Conservation (phyloP, 2,797 vertebrate species). For the Gephyroberyx darwinii region DNA sequence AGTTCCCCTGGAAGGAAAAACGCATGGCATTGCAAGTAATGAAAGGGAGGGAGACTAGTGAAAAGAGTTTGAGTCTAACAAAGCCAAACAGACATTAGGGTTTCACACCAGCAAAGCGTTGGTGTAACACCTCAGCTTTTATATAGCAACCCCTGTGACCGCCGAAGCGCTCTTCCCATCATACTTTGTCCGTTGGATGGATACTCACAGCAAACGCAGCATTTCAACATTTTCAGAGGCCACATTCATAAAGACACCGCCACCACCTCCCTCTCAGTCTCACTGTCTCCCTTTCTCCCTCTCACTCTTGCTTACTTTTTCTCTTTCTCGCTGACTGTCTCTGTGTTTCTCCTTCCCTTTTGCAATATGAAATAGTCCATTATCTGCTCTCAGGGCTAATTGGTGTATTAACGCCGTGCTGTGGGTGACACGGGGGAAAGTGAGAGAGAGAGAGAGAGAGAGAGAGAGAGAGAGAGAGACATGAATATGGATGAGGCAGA, state of each 20-base stretch:
- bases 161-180: constrained; percentile 60
- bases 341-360: constrained; percentile 71
- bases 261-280: constrained; percentile 28
- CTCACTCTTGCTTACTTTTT: constrained; percentile 61
- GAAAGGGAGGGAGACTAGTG: constrained; percentile 59
- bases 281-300: constrained; percentile 47
- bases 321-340: constrained; percentile 55
- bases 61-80: constrained; percentile 66
- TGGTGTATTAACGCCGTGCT: constrained; percentile 86
- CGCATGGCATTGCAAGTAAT: constrained; percentile 46
- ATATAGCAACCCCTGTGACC: constrained; percentile 66
- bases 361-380: constrained; percentile 86
- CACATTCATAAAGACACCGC: constrained; percentile 65
- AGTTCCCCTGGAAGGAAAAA: constrained; percentile 46
- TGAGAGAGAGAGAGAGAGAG: constrained; percentile 31
- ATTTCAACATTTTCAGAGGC: constrained; percentile 71
- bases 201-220: constrained; percentile 67
- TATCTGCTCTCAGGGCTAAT: constrained; percentile 88
- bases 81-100: constrained; percentile 63
- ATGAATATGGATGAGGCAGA: constrained; percentile 79
- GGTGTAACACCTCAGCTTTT: constrained; percentile 73
- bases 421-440: constrained; percentile 82
- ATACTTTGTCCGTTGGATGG: constrained; percentile 57
- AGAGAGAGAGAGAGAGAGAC: constrained; percentile 48
- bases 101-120: constrained; percentile 65